Base-by-base conservation (phyloP, 2,113 vertebrate genomes). In the Burhinus bistriatus region DNA sequence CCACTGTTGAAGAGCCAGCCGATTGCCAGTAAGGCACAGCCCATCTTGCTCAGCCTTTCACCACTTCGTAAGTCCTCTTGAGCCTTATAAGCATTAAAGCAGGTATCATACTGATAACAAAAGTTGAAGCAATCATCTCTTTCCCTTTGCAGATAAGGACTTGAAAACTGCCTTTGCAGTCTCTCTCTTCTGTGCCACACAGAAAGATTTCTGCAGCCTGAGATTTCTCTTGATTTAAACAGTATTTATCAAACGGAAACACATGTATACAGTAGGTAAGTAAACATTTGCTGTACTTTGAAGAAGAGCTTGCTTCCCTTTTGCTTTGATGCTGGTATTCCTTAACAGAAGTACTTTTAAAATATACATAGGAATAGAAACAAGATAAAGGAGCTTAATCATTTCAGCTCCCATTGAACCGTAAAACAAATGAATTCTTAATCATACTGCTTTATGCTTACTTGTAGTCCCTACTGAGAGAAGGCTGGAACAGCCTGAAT, bases 91-190 rank as follows among this genome's bases (percentile, higher is more conserved):
- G 89, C 89, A 57, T 80, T 97, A 90, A 94, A 97, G 75, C 30
- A 91, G 73, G 81, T 91, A 91, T 96, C 87, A 84, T 16, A 49
- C 89, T 87, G 97, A 93, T 96, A 95, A 93, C 77, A 95, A 92
- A 96, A 89, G 91, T 94, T 95, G 84, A 95, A 34, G 95, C 87
- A 97, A 97, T 96, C 88, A 93, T 95, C 93, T 93, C 92, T 73
- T 97, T 95, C 45, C 64, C 29, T 97, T 93, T 96, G 81, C 68
- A 96, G 97, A 97, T 96, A 97, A 97, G 83, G 94, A 95, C 87
- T 85, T 91, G 83, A 86, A 95, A 95, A 95, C 66, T 96, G 83
- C 78, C 87, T 97, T 96, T 92, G 71, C 81, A 91, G 94, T 47
- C 42, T 83, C 76, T 62, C 90, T 92, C 61, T 64, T 87, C 59